Evolutionary conservation across 2,113 vertebrate species (phyloP), one percentile per base, ranked within the genome.

Genomic region (Sarotherodon lohbergeri): DNA sequence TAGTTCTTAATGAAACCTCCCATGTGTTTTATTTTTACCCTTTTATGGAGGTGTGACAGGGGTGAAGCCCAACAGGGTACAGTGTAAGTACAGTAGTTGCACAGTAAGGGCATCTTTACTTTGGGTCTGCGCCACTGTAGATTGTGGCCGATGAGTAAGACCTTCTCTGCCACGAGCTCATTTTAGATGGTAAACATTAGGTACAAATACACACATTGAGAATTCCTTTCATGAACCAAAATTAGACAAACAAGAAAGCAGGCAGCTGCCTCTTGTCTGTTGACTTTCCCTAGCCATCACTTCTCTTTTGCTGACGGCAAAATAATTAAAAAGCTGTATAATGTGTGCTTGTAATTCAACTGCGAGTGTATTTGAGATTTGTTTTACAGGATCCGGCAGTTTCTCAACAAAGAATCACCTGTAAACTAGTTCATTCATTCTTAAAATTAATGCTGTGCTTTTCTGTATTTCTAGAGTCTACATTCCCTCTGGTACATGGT

Each of bases 171-270:
- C 92, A 90, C 80, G 22, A 5, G 73, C 91, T 95, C 80, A 55
- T 94, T 96, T 95, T 91, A 91, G 91, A 94, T 82, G 81, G 94
- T 93, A 96, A 96, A 96, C 95, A 96, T 87, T 16, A 86, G 85
- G 88, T 88, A 96, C 92, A 96, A 95, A 92, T 83, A 95, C 92
- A 92, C 86, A 91, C 94, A 96, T 96, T 96, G 93, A 96, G 89
- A 16, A 3, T 54, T 81, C 59, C 82, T 86, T 89, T 89, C 92
- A 94, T 95, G 89, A 94, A 94, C 94, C 46, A 36, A 88, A 78
- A 90, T 93, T 90, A 90, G 91, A 90, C 88, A 95, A 95, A 96
- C 95, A 95, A 68, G 92, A 83, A 89, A 93, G 88, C 91, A 89
- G 91, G 94, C 89, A 86, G 87, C 92, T 90, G 82, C 82, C 90